These are phyloP conservation scores for Spongilla lacustris DNA, from an alignment of 37 sponge, comb jelly and placozoan genomes.

Conservation along the genomic window DNA sequence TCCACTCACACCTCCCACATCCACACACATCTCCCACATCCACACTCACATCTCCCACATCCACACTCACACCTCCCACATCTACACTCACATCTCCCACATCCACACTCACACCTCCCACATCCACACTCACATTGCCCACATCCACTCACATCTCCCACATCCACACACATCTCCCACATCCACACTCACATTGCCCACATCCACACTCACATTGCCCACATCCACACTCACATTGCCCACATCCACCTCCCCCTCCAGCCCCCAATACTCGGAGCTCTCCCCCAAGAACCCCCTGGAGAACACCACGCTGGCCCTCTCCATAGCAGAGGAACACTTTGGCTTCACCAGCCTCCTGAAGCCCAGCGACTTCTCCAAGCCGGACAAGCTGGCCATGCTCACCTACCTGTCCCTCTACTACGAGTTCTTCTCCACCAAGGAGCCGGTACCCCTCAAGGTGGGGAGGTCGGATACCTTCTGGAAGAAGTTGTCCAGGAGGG, in stretches of 20 bases:
- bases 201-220: neutral
- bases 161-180: neutral
- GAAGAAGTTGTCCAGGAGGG: neutral
- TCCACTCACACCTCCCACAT: too few species aligned
- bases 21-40: too few species aligned
- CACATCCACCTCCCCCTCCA: neutral
- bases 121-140: neutral
- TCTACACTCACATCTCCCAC: too few species aligned
- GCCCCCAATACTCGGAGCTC: conserved; percentile 44
- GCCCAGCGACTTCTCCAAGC: conserved; percentile 70
- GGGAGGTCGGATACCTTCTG: neutral
- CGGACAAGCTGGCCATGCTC: conserved; percentile 74
- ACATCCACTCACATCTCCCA: neutral
- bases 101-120: neutral
- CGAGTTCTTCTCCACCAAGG: conserved; percentile 66
- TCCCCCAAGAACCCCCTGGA: conserved; percentile 28
- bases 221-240: too few species aligned
- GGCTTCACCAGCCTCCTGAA: conserved; percentile 63
- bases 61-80: too few species aligned
- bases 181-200: neutral
- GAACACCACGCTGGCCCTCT: conserved; percentile 64
- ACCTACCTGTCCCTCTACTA: conserved; percentile 73
- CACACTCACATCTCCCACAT: too few species aligned
- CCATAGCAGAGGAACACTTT: conserved; percentile 68
- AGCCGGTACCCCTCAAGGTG: conserved; percentile 37